phyloP scores from a whole-genome alignment of 2,113 vertebrate genomes.

The Oryzias celebensis region DNA sequence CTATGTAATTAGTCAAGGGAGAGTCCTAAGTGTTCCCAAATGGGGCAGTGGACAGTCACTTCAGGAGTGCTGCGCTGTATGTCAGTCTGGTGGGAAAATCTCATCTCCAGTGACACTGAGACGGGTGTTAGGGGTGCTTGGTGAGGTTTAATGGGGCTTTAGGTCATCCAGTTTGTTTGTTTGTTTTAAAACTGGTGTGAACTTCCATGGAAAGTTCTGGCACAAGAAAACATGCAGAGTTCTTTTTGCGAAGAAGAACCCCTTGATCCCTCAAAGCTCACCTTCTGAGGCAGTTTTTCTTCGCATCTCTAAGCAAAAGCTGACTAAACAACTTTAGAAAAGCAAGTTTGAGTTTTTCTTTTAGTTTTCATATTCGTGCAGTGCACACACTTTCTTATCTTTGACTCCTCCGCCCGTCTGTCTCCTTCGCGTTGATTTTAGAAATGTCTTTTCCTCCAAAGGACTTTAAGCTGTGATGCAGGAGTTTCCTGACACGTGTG shows the following conservation, averaged over 20 bases:
- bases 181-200: neutral
- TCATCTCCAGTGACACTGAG: conserved; percentile 36
- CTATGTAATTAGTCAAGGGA: conserved; percentile 70
- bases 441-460: conserved; percentile 42
- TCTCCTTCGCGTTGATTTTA: conserved; percentile 39
- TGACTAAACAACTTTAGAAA: conserved; percentile 25
- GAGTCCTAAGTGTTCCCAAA: conserved; percentile 75
- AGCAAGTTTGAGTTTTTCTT: conserved; percentile 32
- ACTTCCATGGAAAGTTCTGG: neutral
- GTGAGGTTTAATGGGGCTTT: conserved; percentile 30
- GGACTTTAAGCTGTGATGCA: conserved; percentile 59
- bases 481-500: conserved; percentile 35
- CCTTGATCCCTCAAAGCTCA: neutral
- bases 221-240: too few relatives aligned
- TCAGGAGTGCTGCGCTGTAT: conserved; percentile 45
- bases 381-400: conserved; percentile 31
- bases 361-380: conserved; percentile 19
- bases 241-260: neutral
- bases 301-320: conserved; percentile 7
- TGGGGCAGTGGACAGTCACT: conserved; percentile 62
- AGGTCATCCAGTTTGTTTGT: conserved; percentile 16
- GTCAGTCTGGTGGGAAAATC: conserved; percentile 45
- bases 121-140: conserved; percentile 38
- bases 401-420: conserved; percentile 16
- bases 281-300: conserved; percentile 4